phyloP scores from a whole-genome alignment of 1,140 invertebrate genomes.

The Coboldia fuscipes region DNA sequence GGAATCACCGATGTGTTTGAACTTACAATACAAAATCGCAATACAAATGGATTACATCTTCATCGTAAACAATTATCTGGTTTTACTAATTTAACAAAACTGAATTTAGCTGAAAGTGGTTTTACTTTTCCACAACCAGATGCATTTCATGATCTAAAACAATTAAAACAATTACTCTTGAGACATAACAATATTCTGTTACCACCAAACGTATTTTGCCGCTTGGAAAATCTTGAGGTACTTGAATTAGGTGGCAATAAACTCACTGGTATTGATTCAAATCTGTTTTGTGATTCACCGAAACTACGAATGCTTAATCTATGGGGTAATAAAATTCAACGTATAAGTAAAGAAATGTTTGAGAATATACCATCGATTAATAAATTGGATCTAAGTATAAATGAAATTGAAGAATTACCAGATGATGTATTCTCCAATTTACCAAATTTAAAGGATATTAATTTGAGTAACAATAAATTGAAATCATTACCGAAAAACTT shows the following conservation, averaged over 20 bases:
- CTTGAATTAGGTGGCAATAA: slow-evolving; percentile 38
- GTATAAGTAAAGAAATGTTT: slow-evolving; percentile 32
- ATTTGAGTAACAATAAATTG: slow-evolving; percentile 35
- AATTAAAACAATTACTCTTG: slow-evolving; percentile 33
- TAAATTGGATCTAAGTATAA: slow-evolving; percentile 34
- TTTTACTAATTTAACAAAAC: slow-evolving; percentile 10
- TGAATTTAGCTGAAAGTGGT: slow-evolving; percentile 12
- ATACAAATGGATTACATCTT: slow-evolving; percentile 11
- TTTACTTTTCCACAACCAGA: slow-evolving; percentile 13
- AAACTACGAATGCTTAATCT: slow-evolving; percentile 32
- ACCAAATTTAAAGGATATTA: slow-evolving; percentile 30
- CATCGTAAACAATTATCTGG: slow-evolving; percentile 11
- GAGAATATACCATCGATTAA: slow-evolving; percentile 28
- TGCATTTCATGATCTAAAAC: slow-evolving; percentile 29
- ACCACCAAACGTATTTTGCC: slow-evolving; percentile 28
- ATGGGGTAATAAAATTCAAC: slow-evolving; percentile 35
- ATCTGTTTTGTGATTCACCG: slow-evolving; percentile 31
- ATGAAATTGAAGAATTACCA: slow-evolving; percentile 31
- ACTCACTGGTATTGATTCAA: slow-evolving; percentile 27
- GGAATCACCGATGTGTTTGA: slow-evolving; percentile 10
- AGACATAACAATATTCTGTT: slow-evolving; percentile 32
- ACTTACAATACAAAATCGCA: slow-evolving; percentile 13
- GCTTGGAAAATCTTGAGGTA: slow-evolving; percentile 27
- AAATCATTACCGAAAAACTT: slow-evolving; percentile 30
- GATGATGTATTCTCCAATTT: slow-evolving; percentile 31